Evolutionary conservation across 1,140 invertebrate genomes (phyloP).

Genomic region (Bombus difficillimus): DNA sequence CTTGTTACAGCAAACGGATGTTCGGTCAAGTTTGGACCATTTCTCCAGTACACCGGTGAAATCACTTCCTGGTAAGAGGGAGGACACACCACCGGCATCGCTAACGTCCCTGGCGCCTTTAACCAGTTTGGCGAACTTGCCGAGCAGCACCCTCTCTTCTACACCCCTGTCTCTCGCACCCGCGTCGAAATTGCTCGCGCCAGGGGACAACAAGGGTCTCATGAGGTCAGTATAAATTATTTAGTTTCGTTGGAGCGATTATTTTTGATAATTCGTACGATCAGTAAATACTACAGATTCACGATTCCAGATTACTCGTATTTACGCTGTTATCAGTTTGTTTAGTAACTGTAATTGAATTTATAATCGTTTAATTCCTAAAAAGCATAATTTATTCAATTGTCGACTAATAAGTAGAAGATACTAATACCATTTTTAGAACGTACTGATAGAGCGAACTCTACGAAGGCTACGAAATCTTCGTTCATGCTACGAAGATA

Average conservation of each 20-base stretch:
- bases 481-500: not conserved
- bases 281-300: not conserved
- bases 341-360: not conserved
- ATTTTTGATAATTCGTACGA: not conserved
- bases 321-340: not conserved
- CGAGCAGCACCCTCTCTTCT: slow-evolving; percentile 78
- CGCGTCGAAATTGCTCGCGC: slow-evolving; percentile 79
- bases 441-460: not conserved
- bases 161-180: slow-evolving; percentile 80
- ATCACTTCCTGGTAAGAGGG: slow-evolving; percentile 79
- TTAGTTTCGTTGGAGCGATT: not conserved
- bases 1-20: slow-evolving; percentile 80
- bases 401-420: not conserved
- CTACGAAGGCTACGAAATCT: not conserved
- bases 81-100: slow-evolving; percentile 80
- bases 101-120: slow-evolving; percentile 80
- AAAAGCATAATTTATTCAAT: not conserved
- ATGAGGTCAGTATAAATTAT: slow-evolving; percentile 75
- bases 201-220: slow-evolving; percentile 79
- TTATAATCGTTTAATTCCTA: not conserved
- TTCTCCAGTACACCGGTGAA: slow-evolving; percentile 81
- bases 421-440: not conserved
- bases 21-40: slow-evolving; percentile 80
- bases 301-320: not conserved
- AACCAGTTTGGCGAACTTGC: slow-evolving; percentile 81